phyloP scores from a whole-genome alignment of 2,113 vertebrate species.

The Oryzias melastigma region DNA sequence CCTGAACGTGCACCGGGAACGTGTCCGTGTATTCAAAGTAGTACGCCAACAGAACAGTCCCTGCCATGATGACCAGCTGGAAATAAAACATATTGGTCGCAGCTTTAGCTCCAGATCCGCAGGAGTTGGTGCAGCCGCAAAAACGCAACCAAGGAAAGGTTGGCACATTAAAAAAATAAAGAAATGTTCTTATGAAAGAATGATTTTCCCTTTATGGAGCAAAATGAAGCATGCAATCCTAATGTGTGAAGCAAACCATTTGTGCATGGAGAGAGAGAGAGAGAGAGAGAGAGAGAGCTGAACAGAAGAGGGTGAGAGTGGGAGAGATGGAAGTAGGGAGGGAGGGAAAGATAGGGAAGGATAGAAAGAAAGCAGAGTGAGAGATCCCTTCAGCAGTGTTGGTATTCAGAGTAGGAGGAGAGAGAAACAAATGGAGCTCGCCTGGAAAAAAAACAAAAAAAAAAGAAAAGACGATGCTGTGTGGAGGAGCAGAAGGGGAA shows the following conservation, averaged over 20 bases:
- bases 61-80: constrained; percentile 91
- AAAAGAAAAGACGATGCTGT: constrained; percentile 45
- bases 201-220: constrained; percentile 44
- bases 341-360: constrained; percentile 33
- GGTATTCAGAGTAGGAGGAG: constrained; percentile 56
- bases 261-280: constrained; percentile 61
- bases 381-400: constrained; percentile 53
- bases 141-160: constrained; percentile 24
- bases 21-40: constrained; percentile 94
- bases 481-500: constrained; percentile 23
- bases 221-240: constrained; percentile 60
- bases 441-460: constrained; percentile 47
- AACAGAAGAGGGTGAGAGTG: constrained; percentile 20
- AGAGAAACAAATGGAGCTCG: constrained; percentile 52
- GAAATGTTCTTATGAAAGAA: neutral
- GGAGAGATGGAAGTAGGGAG: constrained; percentile 23
- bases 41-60: constrained; percentile 88
- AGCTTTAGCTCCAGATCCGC: constrained; percentile 55
- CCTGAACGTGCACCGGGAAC: constrained; percentile 89
- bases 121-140: constrained; percentile 19
- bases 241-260: constrained; percentile 72
- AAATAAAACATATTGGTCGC: constrained; percentile 80
- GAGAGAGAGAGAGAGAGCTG: constrained; percentile 44
- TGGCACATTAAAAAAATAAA: constrained; percentile 15
- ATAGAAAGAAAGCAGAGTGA: constrained; percentile 37